Base-by-base conservation (phyloP, 2,113 vertebrate genomes). In the Eonycteris spelaea region DNA sequence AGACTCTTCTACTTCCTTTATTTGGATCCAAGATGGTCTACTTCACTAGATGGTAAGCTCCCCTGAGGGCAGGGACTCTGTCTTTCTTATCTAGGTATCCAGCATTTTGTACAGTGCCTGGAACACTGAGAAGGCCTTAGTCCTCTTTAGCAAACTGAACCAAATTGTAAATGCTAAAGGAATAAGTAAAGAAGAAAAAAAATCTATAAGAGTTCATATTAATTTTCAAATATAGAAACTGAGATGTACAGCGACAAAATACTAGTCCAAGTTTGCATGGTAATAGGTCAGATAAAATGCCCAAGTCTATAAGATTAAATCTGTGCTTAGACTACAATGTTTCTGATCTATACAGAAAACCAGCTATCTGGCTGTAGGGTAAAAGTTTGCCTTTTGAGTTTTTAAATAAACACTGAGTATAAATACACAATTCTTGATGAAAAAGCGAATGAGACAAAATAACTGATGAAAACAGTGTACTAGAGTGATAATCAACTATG, bases 401-500 rank as follows among this genome's bases (percentile, higher is more conserved):
- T 35, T 89, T 87, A 73, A 87, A 87, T 71, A 90, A 15, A 90
- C 55, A 59, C 1, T 68, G 61, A 57, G 5, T 73, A 92, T 79
- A 86, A 85, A 93, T 40, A 43, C 1, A 68, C 7, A 73, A 73
- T 67, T 90, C 51, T 89, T 93, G 57, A 77, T 89, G 77, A 94
- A 33, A 65, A 93, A 84, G 61, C 75, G 30, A 92, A 59, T 35
- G 26, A 96, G 77, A 89, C 73, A 95, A 89, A 96, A 86, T 88
- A 82, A 96, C 88, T 78, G 86, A 94, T 93, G 51, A 48, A 86
- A 96, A 83, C 71, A 98, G 98, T 98, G 94, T 97, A 96, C 98
- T 94, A 97, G 98, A 99, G 98, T 97, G 98, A 95, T 95, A 98
- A 97, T 98, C 98, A 98, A 98, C 98, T 98, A 98, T 98, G 98